Conservation (phyloP, 2,113 vertebrate genomes). For the Porphyrio hochstetteri region DNA sequence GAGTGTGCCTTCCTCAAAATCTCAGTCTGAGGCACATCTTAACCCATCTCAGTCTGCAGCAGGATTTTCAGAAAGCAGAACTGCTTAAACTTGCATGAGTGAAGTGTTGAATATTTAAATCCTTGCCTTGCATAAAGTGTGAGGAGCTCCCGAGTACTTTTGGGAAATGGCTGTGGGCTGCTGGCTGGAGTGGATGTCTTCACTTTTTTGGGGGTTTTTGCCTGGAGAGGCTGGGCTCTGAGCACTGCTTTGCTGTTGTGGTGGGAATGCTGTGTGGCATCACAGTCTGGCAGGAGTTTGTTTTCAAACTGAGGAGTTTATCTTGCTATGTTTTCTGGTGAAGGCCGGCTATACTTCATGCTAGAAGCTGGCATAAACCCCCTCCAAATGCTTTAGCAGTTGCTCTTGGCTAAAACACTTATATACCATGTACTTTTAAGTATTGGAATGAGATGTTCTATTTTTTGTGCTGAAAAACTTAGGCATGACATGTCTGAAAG, state of each 20-base stretch:
- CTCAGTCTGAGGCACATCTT: neutral
- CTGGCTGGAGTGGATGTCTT: neutral
- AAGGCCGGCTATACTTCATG: neutral
- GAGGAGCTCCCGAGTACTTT: neutral
- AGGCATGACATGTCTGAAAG: neutral
- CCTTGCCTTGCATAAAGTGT: neutral
- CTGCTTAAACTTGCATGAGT: neutral
- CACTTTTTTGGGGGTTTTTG: neutral
- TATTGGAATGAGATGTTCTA: neutral
- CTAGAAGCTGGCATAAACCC: neutral
- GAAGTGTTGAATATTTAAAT: neutral
- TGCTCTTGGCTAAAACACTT: neutral
- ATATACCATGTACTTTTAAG: neutral
- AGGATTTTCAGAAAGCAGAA: neutral
- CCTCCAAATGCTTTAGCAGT: neutral
- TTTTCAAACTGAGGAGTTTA: neutral
- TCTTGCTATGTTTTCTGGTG: neutral
- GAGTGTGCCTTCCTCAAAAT: neutral
- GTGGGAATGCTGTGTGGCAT: neutral
- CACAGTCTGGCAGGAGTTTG: neutral
- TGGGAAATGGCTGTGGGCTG: neutral
- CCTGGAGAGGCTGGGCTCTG: neutral
- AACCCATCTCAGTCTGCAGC: neutral
- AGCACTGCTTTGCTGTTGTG: neutral
- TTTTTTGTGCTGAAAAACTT: neutral